Evolutionary conservation across 2,888 invertebrate genomes (phyloP).

Genomic region (Quadriops clusia): DNA sequence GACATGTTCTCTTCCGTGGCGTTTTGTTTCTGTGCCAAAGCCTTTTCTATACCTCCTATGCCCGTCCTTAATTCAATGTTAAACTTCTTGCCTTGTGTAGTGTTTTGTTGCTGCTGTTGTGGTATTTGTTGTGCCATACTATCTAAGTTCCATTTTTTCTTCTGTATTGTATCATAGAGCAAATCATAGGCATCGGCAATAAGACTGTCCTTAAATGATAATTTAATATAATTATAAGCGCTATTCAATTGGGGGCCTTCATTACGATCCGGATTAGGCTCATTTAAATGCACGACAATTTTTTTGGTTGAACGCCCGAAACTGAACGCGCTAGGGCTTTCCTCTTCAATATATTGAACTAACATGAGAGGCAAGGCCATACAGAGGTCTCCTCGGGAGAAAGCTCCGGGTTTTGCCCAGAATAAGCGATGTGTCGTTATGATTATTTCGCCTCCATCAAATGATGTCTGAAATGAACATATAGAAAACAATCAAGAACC

Average conservation of each 20-base stretch:
- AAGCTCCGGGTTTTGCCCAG: constrained; percentile 69
- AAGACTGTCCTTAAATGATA: constrained; percentile 79
- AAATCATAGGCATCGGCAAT: constrained; percentile 50
- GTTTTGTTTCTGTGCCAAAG: constrained; percentile 80
- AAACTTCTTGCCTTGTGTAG: too few relatives aligned
- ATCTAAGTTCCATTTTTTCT: constrained; percentile 51
- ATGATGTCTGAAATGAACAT: constrained; percentile 52
- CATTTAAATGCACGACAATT: constrained; percentile 62
- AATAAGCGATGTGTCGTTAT: constrained; percentile 76
- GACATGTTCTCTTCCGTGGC: constrained; percentile 86
- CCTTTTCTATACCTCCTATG: constrained; percentile 91
- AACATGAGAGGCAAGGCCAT: constrained; percentile 58
- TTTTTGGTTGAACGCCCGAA: constrained; percentile 74
- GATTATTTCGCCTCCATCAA: constrained; percentile 69
- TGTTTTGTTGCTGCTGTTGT: too few relatives aligned
- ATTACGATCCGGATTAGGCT: constrained; percentile 38
- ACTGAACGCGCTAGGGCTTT: constrained; percentile 63
- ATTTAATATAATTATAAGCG: constrained; percentile 60
- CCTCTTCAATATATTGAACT: constrained; percentile 69
- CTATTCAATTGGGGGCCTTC: constrained; percentile 67
- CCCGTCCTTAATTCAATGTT: constrained; percentile 70
- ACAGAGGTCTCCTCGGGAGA: constrained; percentile 56
- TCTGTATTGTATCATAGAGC: constrained; percentile 50
- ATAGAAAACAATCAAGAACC: constrained; percentile 1
- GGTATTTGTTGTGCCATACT: constrained; percentile 22